Evolutionary conservation across 2,113 vertebrate species (phyloP).

Genomic region (Centropus bengalensis): DNA sequence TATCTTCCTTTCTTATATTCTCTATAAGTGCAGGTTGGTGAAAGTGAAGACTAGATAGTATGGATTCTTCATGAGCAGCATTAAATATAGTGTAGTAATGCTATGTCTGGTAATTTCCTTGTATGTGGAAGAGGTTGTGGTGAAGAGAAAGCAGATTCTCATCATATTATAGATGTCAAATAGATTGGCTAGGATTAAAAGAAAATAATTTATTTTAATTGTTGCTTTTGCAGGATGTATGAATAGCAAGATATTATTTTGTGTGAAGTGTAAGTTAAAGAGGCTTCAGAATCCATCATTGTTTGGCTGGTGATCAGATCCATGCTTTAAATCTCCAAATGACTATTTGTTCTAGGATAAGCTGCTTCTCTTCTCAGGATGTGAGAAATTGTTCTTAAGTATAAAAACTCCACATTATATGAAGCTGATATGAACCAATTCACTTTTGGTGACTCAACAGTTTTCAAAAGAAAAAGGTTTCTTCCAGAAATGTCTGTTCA

Average conservation of each 20-base stretch:
- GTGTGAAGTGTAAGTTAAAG: not conserved
- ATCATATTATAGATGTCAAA: not conserved
- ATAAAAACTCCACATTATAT: not conserved
- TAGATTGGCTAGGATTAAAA: not conserved
- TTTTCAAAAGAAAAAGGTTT: not conserved
- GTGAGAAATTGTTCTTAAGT: not conserved
- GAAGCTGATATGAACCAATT: not conserved
- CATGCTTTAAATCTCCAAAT: not conserved
- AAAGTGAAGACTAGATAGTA: not conserved
- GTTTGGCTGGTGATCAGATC: not conserved
- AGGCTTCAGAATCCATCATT: not conserved
- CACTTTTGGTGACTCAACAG: not conserved
- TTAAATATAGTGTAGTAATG: not conserved
- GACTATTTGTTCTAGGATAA: not conserved
- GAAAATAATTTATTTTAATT: not conserved
- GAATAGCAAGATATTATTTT: not conserved
- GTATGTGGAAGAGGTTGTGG: not conserved
- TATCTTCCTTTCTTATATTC: not conserved
- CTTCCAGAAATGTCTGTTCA: not conserved
- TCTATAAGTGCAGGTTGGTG: not conserved
- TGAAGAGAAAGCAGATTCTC: not conserved
- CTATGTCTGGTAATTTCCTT: not conserved
- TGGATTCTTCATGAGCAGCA: not conserved
- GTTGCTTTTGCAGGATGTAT: not conserved
- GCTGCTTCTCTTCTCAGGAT: not conserved